Conservation (phyloP, 2,888 invertebrate genomes). For the Mycogona germanica region DNA sequence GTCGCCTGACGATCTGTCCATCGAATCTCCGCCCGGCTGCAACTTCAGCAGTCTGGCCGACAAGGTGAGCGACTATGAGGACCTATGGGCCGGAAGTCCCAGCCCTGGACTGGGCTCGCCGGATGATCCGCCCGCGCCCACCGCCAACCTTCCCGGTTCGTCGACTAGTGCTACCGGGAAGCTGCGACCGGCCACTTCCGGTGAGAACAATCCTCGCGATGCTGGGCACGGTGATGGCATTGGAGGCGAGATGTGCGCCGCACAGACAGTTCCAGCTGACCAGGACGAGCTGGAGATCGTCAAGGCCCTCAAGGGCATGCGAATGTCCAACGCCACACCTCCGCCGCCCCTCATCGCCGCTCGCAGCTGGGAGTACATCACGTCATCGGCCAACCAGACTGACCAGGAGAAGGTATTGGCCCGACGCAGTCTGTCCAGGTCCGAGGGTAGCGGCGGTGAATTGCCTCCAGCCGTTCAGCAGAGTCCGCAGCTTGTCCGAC, state of each 20-base stretch:
- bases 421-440: constrained; percentile 5
- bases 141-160: constrained; percentile 22
- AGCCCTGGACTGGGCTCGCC: constrained; percentile 9
- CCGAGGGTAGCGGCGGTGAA: constrained; percentile 1
- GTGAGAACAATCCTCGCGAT: not conserved
- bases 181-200: not conserved
- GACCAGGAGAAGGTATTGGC: constrained; percentile 18
- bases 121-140: constrained; percentile 24
- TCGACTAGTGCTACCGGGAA: not conserved
- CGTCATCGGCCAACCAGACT: constrained; percentile 15
- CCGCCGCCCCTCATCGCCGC: not conserved
- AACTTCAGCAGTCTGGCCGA: constrained; percentile 78
- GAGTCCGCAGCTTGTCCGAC: constrained; percentile 22
- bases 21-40: constrained; percentile 48
- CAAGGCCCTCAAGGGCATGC: constrained; percentile 2
- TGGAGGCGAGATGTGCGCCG: not conserved
- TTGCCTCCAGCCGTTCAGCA: constrained; percentile 22
- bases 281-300: constrained; percentile 3
- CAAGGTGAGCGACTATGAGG: constrained; percentile 90
- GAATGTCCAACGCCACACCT: not conserved
- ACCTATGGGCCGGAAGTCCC: constrained; percentile 64
- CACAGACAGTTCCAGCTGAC: not conserved
- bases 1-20: constrained; percentile 31
- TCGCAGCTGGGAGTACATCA: constrained; percentile 9
- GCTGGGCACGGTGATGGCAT: not conserved